Evolutionary conservation across 2,113 vertebrate species (phyloP).

Genomic region (Dromiciops gliroides): DNA sequence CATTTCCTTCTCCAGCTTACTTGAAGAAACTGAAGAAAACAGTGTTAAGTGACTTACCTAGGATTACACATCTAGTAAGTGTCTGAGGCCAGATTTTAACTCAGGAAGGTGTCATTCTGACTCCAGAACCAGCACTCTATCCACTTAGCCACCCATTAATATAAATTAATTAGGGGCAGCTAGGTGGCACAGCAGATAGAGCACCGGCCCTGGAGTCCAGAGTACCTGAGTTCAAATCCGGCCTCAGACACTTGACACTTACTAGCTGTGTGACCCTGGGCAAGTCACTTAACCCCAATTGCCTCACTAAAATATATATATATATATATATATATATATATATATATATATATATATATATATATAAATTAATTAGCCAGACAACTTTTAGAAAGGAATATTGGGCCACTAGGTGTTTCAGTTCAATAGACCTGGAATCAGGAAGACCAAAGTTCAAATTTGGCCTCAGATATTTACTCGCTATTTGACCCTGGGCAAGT

Average conservation of each 20-base stretch:
- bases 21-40: background rate
- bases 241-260: too few species aligned
- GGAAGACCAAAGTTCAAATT: background rate
- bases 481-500: background rate
- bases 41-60: background rate
- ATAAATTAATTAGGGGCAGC: too few species aligned
- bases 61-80: background rate
- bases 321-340: too few species aligned
- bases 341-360: too few species aligned
- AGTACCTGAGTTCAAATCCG: too few species aligned
- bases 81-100: background rate
- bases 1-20: background rate
- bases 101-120: background rate
- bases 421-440: background rate
- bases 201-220: too few species aligned
- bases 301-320: too few species aligned
- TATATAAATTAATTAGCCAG: too few species aligned
- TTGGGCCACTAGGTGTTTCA: background rate
- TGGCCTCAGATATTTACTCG: background rate
- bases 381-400: background rate
- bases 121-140: background rate
- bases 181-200: too few species aligned
- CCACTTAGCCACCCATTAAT: background rate
- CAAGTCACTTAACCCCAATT: too few species aligned
- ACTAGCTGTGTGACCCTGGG: too few species aligned